Evolutionary conservation across 2,888 invertebrate species (phyloP).

Genomic region (Leptinotarsa tumamoca): DNA sequence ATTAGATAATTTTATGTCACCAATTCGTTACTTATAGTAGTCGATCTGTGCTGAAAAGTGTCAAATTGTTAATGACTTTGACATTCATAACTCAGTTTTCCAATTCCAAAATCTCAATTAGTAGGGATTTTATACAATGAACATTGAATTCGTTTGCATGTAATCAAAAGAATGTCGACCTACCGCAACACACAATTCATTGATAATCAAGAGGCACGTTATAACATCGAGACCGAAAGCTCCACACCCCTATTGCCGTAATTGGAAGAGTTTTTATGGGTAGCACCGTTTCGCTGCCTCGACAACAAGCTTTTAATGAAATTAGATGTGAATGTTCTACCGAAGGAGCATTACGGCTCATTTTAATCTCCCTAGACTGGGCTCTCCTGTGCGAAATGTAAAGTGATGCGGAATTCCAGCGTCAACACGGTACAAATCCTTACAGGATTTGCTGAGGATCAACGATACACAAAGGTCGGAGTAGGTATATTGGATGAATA

Average conservation of each 20-base stretch:
- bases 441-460: not conserved
- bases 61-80: too few relatives aligned
- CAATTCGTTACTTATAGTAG: too few relatives aligned
- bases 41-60: too few relatives aligned
- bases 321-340: conserved; percentile 13
- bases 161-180: too few relatives aligned
- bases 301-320: conserved; percentile 3
- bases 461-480: not conserved
- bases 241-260: conserved; percentile 1
- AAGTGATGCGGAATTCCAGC: not conserved
- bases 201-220: not conserved
- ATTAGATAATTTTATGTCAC: too few relatives aligned
- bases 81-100: too few relatives aligned
- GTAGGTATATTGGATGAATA: too few relatives aligned
- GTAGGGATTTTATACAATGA: too few relatives aligned
- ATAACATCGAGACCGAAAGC: not conserved
- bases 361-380: conserved; percentile 3
- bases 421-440: conserved; percentile 14
- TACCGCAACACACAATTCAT: not conserved
- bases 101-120: too few relatives aligned
- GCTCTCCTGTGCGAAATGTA: not conserved
- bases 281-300: not conserved
- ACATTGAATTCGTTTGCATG: too few relatives aligned
- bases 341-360: conserved; percentile 6
- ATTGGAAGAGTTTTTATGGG: not conserved